phyloP scores from a whole-genome alignment of 2,113 vertebrate genomes.

The Fregata magnificens region DNA sequence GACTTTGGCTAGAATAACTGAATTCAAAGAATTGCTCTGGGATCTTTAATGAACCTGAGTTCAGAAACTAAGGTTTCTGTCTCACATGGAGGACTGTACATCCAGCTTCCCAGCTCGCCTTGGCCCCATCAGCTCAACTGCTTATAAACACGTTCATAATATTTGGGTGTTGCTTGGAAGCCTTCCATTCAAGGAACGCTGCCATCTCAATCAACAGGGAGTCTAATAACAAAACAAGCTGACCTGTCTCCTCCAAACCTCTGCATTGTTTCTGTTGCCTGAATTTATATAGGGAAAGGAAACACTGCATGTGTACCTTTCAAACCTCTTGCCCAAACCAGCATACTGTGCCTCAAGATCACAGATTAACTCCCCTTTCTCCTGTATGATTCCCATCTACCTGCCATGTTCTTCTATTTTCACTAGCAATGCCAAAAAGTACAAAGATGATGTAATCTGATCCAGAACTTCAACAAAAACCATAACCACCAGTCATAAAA shows the following conservation, averaged over 20 bases:
- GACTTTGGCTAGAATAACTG: not conserved
- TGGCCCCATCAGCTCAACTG: not conserved
- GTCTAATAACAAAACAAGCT: not conserved
- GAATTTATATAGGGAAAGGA: not conserved
- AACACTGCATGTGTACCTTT: fast-evolving
- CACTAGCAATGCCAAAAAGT: not conserved
- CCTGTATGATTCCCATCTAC: fast-evolving
- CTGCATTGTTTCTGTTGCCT: not conserved
- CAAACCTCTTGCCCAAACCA: not conserved
- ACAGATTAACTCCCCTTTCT: not conserved
- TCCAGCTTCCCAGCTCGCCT: not conserved
- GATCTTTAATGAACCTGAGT: not conserved
- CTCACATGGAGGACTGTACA: not conserved
- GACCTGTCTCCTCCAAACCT: not conserved
- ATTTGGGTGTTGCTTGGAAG: not conserved
- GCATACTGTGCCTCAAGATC: not conserved
- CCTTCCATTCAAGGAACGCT: not conserved
- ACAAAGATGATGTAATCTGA: not conserved
- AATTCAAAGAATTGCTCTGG: not conserved
- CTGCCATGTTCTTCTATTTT: not conserved
- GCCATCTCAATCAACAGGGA: not conserved
- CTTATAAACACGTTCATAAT: fast-evolving
- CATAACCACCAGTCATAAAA: not conserved
- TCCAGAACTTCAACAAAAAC: not conserved
- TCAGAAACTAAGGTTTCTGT: not conserved